Evolutionary conservation across 2,113 vertebrate genomes (phyloP).

Genomic region (Notothenia rossii): DNA sequence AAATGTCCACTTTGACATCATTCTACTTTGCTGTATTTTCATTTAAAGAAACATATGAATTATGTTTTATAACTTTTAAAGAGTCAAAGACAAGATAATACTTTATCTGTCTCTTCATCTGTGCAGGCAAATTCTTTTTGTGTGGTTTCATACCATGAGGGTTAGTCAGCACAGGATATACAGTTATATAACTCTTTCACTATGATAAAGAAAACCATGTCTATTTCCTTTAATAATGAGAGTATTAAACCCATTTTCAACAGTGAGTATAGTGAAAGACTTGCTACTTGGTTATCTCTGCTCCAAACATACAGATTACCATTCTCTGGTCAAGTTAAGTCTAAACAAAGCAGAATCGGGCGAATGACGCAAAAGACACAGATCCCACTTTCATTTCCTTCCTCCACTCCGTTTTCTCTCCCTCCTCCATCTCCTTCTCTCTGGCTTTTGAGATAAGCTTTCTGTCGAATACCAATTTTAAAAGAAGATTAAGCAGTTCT

Average conservation of each 20-base stretch:
- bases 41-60: slow-evolving; percentile 2
- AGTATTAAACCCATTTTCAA: background rate
- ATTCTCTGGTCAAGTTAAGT: slow-evolving; percentile 36
- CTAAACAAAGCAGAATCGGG: slow-evolving; percentile 52
- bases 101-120: background rate
- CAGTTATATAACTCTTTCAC: background rate
- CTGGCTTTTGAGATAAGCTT: slow-evolving; percentile 71
- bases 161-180: background rate
- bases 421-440: slow-evolving; percentile 29
- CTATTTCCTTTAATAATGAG: background rate
- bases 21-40: background rate
- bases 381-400: slow-evolving; percentile 53
- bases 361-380: slow-evolving; percentile 53
- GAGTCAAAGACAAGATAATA: background rate
- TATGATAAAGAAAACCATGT: background rate
- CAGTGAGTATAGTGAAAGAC: slow-evolving; percentile 11
- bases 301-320: slow-evolving; percentile 38
- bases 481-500: slow-evolving; percentile 75
- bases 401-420: background rate
- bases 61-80: background rate
- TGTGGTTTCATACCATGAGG: background rate
- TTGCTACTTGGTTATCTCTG: slow-evolving; percentile 7
- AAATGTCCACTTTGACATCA: background rate
- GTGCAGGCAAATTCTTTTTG: background rate
- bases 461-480: slow-evolving; percentile 75